Evolutionary conservation across 64 coral and sea anemone species (phyloP).

Genomic region (Porites lutea): DNA sequence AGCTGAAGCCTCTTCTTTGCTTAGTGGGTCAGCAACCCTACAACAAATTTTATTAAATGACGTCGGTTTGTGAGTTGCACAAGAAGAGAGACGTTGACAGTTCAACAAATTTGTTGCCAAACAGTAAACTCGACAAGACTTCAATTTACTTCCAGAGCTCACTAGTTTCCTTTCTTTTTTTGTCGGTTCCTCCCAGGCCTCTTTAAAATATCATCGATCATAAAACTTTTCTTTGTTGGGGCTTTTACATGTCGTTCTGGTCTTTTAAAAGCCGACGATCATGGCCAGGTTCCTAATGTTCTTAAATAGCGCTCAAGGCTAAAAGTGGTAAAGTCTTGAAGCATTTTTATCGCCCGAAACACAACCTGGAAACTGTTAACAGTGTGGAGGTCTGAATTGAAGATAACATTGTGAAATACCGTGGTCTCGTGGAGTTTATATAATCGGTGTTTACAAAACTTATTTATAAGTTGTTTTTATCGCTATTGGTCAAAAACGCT

Average conservation of each 20-base stretch:
- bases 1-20: no score
- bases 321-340: neutral
- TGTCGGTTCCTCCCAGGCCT: neutral
- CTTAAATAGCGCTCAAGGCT: neutral
- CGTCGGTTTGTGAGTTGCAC: no score
- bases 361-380: neutral
- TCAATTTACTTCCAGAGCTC: neutral
- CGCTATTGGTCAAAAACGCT: conserved; percentile 5
- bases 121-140: no score
- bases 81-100: no score
- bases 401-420: neutral
- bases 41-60: no score
- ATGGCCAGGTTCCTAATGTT: neutral
- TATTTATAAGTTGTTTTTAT: neutral
- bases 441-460: conserved; percentile 31
- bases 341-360: neutral
- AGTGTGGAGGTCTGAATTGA: neutral
- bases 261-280: conserved; percentile 3
- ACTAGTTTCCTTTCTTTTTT: neutral
- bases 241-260: neutral
- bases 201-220: conserved; percentile 47
- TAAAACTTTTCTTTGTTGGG: neutral
- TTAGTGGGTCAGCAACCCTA: no score
- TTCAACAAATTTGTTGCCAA: no score
- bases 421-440: neutral